A percentile compares a stretch with the other conserved stretches of the same genome.
These are phyloP conservation scores for Varroa destructor DNA, from an alignment of 1,140 invertebrate genomes.

Conservation along the genomic window DNA sequence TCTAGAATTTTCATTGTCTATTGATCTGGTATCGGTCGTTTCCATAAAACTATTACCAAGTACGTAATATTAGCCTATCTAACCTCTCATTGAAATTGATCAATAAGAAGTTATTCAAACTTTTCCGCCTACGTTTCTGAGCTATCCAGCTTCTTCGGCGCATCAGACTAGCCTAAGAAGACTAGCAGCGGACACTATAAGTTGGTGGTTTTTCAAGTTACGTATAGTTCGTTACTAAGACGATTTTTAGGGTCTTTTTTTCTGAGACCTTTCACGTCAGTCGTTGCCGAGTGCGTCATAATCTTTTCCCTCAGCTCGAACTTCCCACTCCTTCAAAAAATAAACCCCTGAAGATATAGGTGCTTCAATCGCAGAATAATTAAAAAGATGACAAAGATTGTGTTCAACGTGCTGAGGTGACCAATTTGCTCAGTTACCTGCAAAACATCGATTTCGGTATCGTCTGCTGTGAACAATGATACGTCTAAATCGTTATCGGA, in stretches of 20 bases:
- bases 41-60: no score
- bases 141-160: no score
- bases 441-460: not conserved
- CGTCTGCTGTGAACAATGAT: not conserved
- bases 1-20: no score
- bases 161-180: not conserved
- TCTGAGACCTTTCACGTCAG: not conserved
- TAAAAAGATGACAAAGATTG: not conserved
- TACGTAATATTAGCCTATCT: no score
- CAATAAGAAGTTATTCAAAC: no score
- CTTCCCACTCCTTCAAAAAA: not conserved
- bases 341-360: conserved; percentile 2
- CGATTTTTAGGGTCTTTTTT: conserved; percentile 15
- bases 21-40: no score
- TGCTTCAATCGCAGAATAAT: not conserved
- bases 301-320: not conserved
- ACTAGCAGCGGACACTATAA: not conserved
- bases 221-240: not conserved
- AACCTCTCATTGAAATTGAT: no score
- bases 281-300: not conserved
- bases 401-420: no score
- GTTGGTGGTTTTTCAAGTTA: not conserved
- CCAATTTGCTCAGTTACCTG: no score
- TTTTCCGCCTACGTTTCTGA: no score
- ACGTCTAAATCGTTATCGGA: not conserved